Conservation (phyloP, 2,797 vertebrate genomes). For the Liasis olivaceus region DNA sequence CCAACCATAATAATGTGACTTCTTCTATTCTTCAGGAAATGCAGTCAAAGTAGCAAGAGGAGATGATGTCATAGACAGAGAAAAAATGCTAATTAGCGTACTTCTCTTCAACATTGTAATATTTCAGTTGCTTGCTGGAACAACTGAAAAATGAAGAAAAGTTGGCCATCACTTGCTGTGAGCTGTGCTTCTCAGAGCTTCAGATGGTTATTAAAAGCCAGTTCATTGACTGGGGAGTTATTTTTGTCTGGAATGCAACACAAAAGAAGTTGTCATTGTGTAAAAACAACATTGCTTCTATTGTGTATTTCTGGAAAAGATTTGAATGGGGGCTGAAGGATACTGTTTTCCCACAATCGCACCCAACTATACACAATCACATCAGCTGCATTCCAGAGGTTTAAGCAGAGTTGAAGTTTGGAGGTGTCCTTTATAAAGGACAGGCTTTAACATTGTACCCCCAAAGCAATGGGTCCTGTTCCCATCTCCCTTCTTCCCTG, state of each 20-base stretch:
- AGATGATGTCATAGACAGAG: no score
- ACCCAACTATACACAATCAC: no score
- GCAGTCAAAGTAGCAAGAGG: no score
- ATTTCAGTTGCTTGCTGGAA: no score
- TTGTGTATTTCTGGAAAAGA: constrained; percentile 29
- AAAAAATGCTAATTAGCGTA: no score
- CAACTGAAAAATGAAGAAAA: neutral
- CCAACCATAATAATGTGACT: neutral
- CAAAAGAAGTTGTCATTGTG: constrained; percentile 12
- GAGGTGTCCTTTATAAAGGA: neutral
- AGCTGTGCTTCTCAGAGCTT: neutral
- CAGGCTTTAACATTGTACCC: neutral
- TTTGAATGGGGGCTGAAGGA: neutral
- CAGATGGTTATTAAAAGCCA: neutral
- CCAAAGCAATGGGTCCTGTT: neutral
- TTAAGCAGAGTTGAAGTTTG: neutral
- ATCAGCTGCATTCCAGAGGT: constrained; percentile 13
- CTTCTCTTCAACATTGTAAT: no score
- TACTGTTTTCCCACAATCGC: neutral
- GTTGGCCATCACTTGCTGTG: neutral
- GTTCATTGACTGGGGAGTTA: constrained; percentile 35
- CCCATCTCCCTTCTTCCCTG: no score
- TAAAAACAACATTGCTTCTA: constrained; percentile 23
- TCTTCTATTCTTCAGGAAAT: neutral
- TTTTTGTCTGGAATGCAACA: constrained; percentile 12